phyloP scores from a whole-genome alignment of 2,113 vertebrate genomes.

The Morone chrysops region DNA sequence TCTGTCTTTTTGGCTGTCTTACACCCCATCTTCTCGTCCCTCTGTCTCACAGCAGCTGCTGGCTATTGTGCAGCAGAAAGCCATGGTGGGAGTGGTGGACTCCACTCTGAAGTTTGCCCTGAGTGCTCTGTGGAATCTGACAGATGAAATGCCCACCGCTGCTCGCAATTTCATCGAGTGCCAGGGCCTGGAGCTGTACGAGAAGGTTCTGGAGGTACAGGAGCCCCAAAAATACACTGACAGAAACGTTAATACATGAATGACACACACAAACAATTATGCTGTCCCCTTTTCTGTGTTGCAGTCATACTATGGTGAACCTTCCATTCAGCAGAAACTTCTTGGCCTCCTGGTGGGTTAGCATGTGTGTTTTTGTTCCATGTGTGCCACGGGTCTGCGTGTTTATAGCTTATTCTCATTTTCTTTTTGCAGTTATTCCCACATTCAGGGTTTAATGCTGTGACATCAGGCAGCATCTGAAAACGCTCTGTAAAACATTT shows the following conservation, averaged over 20 bases:
- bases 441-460: background rate
- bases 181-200: constrained; percentile 94
- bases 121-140: constrained; percentile 96
- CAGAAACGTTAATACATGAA: background rate
- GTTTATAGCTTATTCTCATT: background rate
- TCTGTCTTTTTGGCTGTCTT: background rate
- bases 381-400: background rate
- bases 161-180: constrained; percentile 94
- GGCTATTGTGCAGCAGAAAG: constrained; percentile 94
- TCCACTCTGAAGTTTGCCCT: constrained; percentile 93
- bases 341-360: constrained; percentile 92
- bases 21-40: background rate
- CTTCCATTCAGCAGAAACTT: constrained; percentile 93
- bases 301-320: constrained; percentile 91
- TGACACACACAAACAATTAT: background rate
- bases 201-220: constrained; percentile 92
- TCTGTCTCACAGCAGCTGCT: constrained; percentile 88
- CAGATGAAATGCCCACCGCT: constrained; percentile 92
- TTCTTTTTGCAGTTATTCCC: background rate
- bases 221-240: constrained; percentile 1
- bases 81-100: constrained; percentile 91
- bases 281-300: constrained; percentile 24
- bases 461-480: background rate
- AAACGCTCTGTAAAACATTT: background rate
- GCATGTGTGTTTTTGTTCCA: background rate